These are phyloP conservation scores for Vollenhovia emeryi DNA, from an alignment of 1,140 invertebrate species.

Conservation along the genomic window DNA sequence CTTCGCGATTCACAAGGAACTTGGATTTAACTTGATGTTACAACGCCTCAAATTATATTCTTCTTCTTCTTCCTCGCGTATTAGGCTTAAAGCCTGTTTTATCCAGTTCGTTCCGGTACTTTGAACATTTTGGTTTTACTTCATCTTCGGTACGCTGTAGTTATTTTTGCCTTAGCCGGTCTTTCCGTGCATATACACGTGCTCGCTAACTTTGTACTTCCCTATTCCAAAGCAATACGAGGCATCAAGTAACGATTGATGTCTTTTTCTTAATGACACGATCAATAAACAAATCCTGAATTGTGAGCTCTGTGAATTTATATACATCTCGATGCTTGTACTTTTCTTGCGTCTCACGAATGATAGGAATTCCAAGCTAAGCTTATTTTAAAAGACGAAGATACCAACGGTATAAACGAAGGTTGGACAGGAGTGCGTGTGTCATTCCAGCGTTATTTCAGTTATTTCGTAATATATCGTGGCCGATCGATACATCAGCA, in stretches of 20 bases:
- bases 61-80: too few relatives aligned
- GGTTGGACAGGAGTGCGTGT: not conserved
- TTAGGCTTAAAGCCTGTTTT: too few relatives aligned
- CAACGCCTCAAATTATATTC: not conserved
- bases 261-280: not conserved
- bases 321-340: not conserved
- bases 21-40: not conserved
- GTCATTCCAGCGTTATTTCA: slow-evolving; percentile 62
- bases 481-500: slow-evolving; percentile 73
- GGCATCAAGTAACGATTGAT: not conserved
- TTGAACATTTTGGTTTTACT: too few relatives aligned
- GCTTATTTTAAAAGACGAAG: not conserved
- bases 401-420: not conserved
- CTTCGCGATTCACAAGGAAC: not conserved
- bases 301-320: slow-evolving; percentile 6
- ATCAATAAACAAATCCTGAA: slow-evolving; percentile 6
- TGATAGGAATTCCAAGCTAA: not conserved
- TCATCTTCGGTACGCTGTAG: too few relatives aligned
- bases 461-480: slow-evolving; percentile 74
- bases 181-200: slow-evolving; percentile 31
- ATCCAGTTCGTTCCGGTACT: too few relatives aligned
- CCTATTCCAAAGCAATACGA: slow-evolving; percentile 3
- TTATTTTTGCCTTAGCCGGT: too few relatives aligned
- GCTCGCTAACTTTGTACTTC: slow-evolving; percentile 1
- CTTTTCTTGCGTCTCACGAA: not conserved